phyloP scores from a whole-genome alignment of 2,113 vertebrate species.

The Channa argus region DNA sequence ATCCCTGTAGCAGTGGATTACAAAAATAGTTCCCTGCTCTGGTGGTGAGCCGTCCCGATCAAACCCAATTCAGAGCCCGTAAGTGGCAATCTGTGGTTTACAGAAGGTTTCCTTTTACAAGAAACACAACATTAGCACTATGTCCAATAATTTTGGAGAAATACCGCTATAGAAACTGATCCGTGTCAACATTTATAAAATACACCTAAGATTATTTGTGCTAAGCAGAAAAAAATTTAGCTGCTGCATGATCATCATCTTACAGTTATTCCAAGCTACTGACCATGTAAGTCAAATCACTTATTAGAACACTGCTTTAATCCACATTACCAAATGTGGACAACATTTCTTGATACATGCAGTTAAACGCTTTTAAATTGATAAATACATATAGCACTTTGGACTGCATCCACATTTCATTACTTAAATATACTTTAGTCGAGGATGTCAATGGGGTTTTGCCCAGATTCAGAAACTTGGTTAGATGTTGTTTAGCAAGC shows the following conservation, averaged over 20 bases:
- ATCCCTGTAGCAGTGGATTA: constrained; percentile 12
- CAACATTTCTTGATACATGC: background rate
- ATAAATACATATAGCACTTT: background rate
- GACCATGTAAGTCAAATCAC: background rate
- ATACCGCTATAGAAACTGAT: constrained; percentile 28
- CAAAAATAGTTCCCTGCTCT: constrained; percentile 40
- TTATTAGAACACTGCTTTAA: background rate
- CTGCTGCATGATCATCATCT: background rate
- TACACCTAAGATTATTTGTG: background rate
- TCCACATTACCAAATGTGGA: constrained; percentile 8
- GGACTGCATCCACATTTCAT: background rate
- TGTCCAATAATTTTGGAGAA: constrained; percentile 3
- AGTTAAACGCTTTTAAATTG: constrained; percentile 9
- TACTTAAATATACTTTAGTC: background rate
- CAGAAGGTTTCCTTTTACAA: constrained; percentile 40
- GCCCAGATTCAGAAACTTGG: constrained; percentile 4
- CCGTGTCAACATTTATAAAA: background rate
- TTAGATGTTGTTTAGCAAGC: background rate
- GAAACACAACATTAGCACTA: constrained; percentile 30
- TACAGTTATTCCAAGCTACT: background rate
- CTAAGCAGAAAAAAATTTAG: background rate
- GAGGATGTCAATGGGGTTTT: background rate
- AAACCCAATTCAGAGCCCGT: constrained; percentile 23
- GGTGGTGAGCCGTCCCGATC: constrained; percentile 26
- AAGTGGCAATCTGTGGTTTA: constrained; percentile 29